Base-by-base conservation (phyloP, 2,797 vertebrate genomes). In the Caiman crocodilus region DNA sequence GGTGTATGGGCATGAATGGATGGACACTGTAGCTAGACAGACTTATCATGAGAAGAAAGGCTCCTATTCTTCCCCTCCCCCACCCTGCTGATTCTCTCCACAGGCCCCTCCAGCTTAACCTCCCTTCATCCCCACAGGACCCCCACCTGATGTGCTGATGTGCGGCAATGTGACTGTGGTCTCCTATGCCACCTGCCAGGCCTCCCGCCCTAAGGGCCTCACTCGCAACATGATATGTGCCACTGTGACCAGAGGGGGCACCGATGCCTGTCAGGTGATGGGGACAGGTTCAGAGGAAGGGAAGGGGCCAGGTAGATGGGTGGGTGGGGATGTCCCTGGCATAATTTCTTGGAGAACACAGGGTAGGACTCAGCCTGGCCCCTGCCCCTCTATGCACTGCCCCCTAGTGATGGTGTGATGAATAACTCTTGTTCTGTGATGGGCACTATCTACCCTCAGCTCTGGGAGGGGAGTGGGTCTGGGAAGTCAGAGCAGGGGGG, bases 221-320 rank as follows among this genome's bases (percentile, higher is more conserved):
- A 32, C 18, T 63, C 28, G 14, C 6, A 56, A 78, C 32, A 77
- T 78, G 84, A 4, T 85, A 25, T 85, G 75, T n/a, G 84, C 75
- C 14, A 76, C 30, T 14, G 84, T 85, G 61, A 25, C 21, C 26
- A 26, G 6, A 3, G 84, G 75, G 18, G 75, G 84, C 18, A 23
- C 63, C 2, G 75, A 78, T 58, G 58, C 55, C 75, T 85, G 84
- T 56, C 84, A 85, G 84, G 75, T 85, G 58, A 35, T 35, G 35
- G 35, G 35, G 35, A 35, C 35, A 35, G 35, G 5, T 35, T 35
- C 35, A 35, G 35, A 35, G 35, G 35, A 35, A 35, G 35, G 35
- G 35, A 35, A 67, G 32, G 67, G 13, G 21, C 21, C 18, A 6
- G 59, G 11, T 5, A 20, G 20, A 20, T 25, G 12, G 67, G 67